These are phyloP conservation scores for Erebia aethiops DNA, from an alignment of 2,888 invertebrate species.

Conservation along the genomic window DNA sequence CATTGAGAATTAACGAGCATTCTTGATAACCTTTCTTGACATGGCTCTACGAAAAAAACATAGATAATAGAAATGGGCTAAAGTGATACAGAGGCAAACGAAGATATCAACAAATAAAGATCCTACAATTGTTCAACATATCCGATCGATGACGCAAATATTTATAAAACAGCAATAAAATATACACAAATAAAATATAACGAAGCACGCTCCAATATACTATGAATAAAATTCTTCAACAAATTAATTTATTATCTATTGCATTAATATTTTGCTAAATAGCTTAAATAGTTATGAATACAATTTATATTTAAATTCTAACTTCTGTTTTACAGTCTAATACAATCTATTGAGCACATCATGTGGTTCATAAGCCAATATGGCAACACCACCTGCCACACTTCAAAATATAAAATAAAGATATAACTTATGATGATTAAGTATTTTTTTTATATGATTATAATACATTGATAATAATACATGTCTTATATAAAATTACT, in stretches of 20 bases:
- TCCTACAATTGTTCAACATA: too few species aligned
- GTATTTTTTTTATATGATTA: too few species aligned
- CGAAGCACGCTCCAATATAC: neutral
- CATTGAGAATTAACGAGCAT: neutral
- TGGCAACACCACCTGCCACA: slow-evolving; percentile 34
- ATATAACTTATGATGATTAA: too few species aligned
- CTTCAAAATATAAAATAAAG: neutral
- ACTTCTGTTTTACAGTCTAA: slow-evolving; percentile 39
- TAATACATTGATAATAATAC: too few species aligned
- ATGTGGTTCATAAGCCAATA: slow-evolving; percentile 43
- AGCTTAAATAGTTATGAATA: neutral
- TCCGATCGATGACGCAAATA: neutral
- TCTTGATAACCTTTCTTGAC: neutral
- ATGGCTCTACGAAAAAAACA: neutral
- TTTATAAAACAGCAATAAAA: neutral
- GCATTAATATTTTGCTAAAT: neutral
- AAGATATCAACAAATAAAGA: too few species aligned
- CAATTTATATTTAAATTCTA: slow-evolving; percentile 21
- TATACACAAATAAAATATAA: neutral
- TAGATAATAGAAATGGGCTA: too few species aligned
- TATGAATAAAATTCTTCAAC: neutral
- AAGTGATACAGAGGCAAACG: too few species aligned
- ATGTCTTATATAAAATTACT: too few species aligned
- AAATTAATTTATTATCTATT: neutral
- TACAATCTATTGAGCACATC: slow-evolving; percentile 47